Conservation (phyloP, 2,797 vertebrate genomes). For the Carapus acus region DNA sequence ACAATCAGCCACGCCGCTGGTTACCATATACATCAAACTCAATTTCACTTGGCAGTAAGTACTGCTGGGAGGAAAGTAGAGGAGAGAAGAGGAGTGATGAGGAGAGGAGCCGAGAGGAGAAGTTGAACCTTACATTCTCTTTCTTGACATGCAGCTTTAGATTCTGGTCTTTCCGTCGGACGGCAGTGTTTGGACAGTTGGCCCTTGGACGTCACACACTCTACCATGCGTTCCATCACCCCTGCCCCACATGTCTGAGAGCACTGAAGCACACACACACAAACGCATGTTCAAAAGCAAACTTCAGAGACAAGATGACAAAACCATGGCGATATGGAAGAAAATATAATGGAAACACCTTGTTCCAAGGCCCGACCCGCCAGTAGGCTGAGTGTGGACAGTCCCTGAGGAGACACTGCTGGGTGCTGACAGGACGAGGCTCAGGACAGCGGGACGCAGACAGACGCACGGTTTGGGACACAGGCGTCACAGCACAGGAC, state of each 20-base stretch:
- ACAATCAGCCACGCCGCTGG: slow-evolving; percentile 48
- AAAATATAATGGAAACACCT: slow-evolving; percentile 55
- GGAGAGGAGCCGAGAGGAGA: slow-evolving; percentile 4
- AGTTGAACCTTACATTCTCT: slow-evolving; percentile 79
- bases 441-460: slow-evolving; percentile 69
- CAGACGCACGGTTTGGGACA: slow-evolving; percentile 44
- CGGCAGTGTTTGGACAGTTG: slow-evolving; percentile 77
- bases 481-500: slow-evolving; percentile 70
- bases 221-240: slow-evolving; percentile 78
- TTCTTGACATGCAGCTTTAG: slow-evolving; percentile 75
- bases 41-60: slow-evolving; percentile 46
- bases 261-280: slow-evolving; percentile 71
- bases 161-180: slow-evolving; percentile 77
- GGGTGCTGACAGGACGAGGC: slow-evolving; percentile 60
- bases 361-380: slow-evolving; percentile 84
- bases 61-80: slow-evolving; percentile 1
- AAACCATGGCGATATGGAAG: too few species aligned
- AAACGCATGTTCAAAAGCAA: slow-evolving; percentile 38
- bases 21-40: slow-evolving; percentile 38
- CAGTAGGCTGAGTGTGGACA: slow-evolving; percentile 76
- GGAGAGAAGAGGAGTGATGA: background rate
- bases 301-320: slow-evolving; percentile 6
- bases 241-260: slow-evolving; percentile 87
- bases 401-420: slow-evolving; percentile 71
- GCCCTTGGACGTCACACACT: slow-evolving; percentile 76